Percentiles rank a stretch among this genome's conserved stretches.
Evolutionary conservation across 1,140 invertebrate genomes (phyloP).

Genomic region (Aphelinus certus): DNA sequence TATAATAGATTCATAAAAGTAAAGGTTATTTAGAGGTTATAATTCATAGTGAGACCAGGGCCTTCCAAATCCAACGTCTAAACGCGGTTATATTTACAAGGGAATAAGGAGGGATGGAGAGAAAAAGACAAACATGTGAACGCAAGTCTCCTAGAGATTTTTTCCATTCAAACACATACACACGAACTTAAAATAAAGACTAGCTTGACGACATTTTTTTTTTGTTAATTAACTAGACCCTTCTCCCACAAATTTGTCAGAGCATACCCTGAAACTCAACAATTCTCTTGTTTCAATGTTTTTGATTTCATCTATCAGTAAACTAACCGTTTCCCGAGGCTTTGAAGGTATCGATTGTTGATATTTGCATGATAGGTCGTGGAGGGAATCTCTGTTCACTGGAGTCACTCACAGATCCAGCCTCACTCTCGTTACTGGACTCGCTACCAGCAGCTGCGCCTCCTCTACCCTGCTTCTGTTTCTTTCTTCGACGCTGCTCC

Average conservation of each 20-base stretch:
- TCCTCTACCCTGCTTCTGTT: slow-evolving; percentile 57
- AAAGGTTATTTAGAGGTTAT: not conserved
- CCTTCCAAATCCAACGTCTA: too few species aligned
- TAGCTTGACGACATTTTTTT: slow-evolving; percentile 5
- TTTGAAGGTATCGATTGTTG: slow-evolving; percentile 48
- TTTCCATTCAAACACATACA: slow-evolving; percentile 32
- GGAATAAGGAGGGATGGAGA: not conserved
- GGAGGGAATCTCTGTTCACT: slow-evolving; percentile 58
- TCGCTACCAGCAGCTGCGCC: slow-evolving; percentile 52
- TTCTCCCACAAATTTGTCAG: too few species aligned
- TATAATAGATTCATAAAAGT: slow-evolving; percentile 8
- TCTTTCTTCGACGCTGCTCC: slow-evolving; percentile 61
- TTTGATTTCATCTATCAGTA: slow-evolving; percentile 43
- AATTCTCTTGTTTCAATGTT: slow-evolving; percentile 31
- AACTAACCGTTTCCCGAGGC: slow-evolving; percentile 64
- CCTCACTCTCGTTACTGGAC: slow-evolving; percentile 64
- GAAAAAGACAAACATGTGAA: slow-evolving; percentile 1
- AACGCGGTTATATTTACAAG: not conserved
- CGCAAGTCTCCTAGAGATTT: slow-evolving; percentile 36
- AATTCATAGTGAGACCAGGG: not conserved
- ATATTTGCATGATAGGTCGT: slow-evolving; percentile 58
- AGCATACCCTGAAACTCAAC: slow-evolving; percentile 56
- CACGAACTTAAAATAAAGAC: not conserved
- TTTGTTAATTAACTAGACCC: not conserved
- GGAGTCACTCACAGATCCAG: slow-evolving; percentile 60